These are phyloP conservation scores for Latrodectus hesperus DNA, from an alignment of 2,888 invertebrate species.

Conservation along the genomic window DNA sequence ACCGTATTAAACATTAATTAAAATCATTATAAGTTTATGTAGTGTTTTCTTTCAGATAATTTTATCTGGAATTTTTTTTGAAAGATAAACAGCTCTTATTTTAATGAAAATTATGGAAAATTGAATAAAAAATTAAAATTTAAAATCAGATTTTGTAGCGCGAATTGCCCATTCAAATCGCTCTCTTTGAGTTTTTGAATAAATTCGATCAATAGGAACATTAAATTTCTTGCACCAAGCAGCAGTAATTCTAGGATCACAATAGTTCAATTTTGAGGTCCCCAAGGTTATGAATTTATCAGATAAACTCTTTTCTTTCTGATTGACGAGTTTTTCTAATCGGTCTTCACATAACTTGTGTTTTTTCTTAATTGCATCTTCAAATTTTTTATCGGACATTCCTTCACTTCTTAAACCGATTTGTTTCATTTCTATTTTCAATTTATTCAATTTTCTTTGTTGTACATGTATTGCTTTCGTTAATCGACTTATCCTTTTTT, in stretches of 20 bases:
- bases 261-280: constrained; percentile 6
- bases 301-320: not conserved
- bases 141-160: not conserved
- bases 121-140: not conserved
- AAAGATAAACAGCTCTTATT: too few relatives aligned
- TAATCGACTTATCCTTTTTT: not conserved
- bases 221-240: constrained; percentile 8
- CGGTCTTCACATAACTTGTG: not conserved
- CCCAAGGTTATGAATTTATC: not conserved
- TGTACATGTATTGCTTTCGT: not conserved
- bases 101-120: too few relatives aligned
- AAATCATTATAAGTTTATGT: too few relatives aligned
- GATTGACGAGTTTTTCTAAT: not conserved
- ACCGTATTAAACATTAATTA: too few relatives aligned
- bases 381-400: not conserved
- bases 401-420: not conserved
- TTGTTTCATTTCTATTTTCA: not conserved
- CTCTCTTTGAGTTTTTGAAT: not conserved
- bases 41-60: too few relatives aligned
- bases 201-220: not conserved
- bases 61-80: too few relatives aligned
- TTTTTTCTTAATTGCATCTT: not conserved
- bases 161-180: not conserved
- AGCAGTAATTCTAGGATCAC: not conserved
- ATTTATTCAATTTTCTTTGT: not conserved